Evolutionary conservation across 1,140 invertebrate genomes (phyloP).

Genomic region (Eriocheir sinensis): DNA sequence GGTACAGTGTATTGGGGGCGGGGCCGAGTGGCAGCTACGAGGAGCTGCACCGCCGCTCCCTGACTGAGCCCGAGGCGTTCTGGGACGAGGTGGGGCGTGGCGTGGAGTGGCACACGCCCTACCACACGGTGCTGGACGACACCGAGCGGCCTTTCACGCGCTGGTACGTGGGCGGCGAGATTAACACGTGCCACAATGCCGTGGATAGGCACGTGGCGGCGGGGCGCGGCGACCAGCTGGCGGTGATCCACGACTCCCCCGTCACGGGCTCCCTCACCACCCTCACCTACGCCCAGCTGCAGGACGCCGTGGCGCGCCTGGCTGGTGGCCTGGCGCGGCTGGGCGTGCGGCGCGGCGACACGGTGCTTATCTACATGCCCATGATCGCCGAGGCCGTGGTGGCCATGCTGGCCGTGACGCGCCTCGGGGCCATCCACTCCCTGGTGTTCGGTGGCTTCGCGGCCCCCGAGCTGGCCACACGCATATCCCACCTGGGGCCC

Average conservation of each 20-base stretch:
- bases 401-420: conserved; percentile 91
- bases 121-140: conserved; percentile 92
- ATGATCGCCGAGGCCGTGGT: conserved; percentile 93
- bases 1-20: neutral
- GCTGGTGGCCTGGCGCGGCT: conserved; percentile 89
- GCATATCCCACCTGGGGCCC: conserved; percentile 93
- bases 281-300: conserved; percentile 91
- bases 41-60: conserved; percentile 86
- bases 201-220: conserved; percentile 93
- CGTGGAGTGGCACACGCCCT: conserved; percentile 92
- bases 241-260: conserved; percentile 95
- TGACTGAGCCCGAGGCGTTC: conserved; percentile 91
- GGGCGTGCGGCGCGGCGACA: conserved; percentile 89
- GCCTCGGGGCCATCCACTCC: conserved; percentile 93
- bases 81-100: conserved; percentile 90
- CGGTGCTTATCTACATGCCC: conserved; percentile 95
- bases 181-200: conserved; percentile 96
- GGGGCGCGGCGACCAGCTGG: conserved; percentile 89
- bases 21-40: conserved; percentile 83
- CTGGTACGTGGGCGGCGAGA: conserved; percentile 95
- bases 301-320: conserved; percentile 87
- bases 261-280: conserved; percentile 88
- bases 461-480: conserved; percentile 90
- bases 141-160: conserved; percentile 92
- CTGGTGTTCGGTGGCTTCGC: conserved; percentile 96